phyloP scores from a whole-genome alignment of 1,140 invertebrate species.

The Tetraneura akinire region DNA sequence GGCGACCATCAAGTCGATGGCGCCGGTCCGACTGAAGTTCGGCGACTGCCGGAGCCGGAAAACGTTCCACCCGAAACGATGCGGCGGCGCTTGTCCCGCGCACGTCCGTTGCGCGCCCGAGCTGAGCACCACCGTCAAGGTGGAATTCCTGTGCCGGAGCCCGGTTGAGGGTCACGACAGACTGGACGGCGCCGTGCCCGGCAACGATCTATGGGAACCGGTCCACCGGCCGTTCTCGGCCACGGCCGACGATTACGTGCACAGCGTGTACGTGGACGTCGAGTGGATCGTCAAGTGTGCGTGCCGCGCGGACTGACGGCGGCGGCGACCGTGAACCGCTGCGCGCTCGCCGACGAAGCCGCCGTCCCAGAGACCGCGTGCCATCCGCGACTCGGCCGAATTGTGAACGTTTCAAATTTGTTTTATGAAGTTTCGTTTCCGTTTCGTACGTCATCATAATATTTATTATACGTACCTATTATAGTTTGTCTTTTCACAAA shows the following conservation, averaged over 20 bases:
- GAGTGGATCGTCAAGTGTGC: slow-evolving; percentile 55
- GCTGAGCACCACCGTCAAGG: slow-evolving; percentile 64
- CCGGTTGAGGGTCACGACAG: slow-evolving; percentile 50
- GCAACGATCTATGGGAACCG: slow-evolving; percentile 50
- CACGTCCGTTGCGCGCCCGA: slow-evolving; percentile 63
- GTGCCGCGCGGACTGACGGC: slow-evolving; percentile 51
- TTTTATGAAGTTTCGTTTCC: too few relatives aligned
- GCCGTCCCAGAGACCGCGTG: not conserved
- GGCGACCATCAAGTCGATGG: slow-evolving; percentile 63
- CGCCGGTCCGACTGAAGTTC: slow-evolving; percentile 63
- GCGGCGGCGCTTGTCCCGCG: slow-evolving; percentile 60
- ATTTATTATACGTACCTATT: not conserved
- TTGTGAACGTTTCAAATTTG: slow-evolving; percentile 3
- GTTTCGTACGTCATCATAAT: not conserved
- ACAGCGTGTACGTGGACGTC: slow-evolving; percentile 52
- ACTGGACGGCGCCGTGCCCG: slow-evolving; percentile 53
- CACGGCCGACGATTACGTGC: slow-evolving; percentile 43
- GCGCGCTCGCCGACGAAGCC: not conserved
- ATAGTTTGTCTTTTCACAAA: not conserved
- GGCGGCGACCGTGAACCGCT: slow-evolving; percentile 37
- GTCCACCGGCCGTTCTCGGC: slow-evolving; percentile 48
- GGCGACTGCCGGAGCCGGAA: slow-evolving; percentile 68
- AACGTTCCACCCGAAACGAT: slow-evolving; percentile 66
- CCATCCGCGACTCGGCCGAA: slow-evolving; percentile 39
- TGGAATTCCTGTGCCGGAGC: slow-evolving; percentile 53